Base-by-base conservation (phyloP, 2,888 invertebrate genomes). In the Hylaea fasciaria region DNA sequence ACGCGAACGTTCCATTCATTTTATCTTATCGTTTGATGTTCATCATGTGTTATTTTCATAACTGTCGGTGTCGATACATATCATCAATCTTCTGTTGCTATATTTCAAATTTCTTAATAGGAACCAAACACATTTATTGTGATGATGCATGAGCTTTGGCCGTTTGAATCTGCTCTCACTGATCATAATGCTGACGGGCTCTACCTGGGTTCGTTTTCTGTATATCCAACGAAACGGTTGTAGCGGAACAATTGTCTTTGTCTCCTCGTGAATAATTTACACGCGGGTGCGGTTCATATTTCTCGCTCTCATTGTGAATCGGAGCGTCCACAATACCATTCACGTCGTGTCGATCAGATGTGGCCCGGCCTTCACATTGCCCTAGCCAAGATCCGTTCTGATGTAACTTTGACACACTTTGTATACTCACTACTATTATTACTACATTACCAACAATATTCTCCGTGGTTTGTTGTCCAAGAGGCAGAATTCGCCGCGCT, bases 351-450 rank as follows among this genome's bases (percentile, higher is more conserved):
- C 85, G 82, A 83, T 74, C 82, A 76, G 73, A 82, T 86, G 82
- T 73, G 84, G 77, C 69, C 71, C 78, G 83, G 78, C 90, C 89
- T 90, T 89, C 86, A 86, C 87, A 86, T 86, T 88, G 89, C 75
- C 73, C 70, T 67, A 77, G 75, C 72, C 76, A 69, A 81, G 74
- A 78, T 79, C 70, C 75, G 32, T 32, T 32, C 32, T 82, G 81
- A 85, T 82, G 82, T 81, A 82, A 80, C 74, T 67, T 60, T 74
- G 75, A 73, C 77, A 78, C 71, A 77, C 77, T 74, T 74, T 64
- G 11, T 8, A 16, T 10, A 35, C 17, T 13, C 28, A n/a, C 28
- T 7, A 28, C 11, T 51, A 43, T 22, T 11, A 10, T 29, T 14
- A 8, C 0, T 32, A 14, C n/a, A 32, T 9, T 32, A 32, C 9